These are phyloP conservation scores for Rhamphomyia laevipes DNA, from an alignment of 2,888 invertebrate genomes.

Conservation along the genomic window DNA sequence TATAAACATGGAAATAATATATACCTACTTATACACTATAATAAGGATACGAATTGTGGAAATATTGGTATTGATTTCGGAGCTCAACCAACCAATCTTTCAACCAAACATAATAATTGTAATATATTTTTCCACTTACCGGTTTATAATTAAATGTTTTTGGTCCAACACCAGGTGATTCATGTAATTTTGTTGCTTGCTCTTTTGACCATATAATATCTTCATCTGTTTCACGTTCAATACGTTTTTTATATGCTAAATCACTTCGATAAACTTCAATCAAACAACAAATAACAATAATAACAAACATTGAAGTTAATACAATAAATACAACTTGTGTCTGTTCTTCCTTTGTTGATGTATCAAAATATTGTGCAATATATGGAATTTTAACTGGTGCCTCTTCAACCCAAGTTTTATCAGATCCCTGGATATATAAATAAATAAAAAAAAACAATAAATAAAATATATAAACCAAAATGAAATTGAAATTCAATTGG, in stretches of 20 bases:
- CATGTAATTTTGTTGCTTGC: constrained; percentile 56
- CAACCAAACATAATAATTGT: constrained; percentile 5
- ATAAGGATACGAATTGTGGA: no score
- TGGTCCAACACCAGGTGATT: constrained; percentile 40
- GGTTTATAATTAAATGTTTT: constrained; percentile 41
- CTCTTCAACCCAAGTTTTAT: constrained; percentile 74
- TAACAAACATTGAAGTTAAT: constrained; percentile 60
- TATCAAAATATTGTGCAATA: constrained; percentile 59
- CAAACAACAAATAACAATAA: constrained; percentile 52
- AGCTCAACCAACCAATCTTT: background rate
- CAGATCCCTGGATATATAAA: constrained; percentile 50
- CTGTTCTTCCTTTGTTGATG: constrained; percentile 66
- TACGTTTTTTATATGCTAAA: constrained; percentile 56
- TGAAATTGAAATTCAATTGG: background rate
- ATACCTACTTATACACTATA: no score
- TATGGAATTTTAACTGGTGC: constrained; percentile 66
- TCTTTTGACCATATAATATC: constrained; percentile 62
- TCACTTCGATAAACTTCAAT: constrained; percentile 71
- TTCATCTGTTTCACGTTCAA: constrained; percentile 66
- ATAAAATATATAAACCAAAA: background rate
- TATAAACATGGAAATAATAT: no score
- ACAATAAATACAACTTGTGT: constrained; percentile 71
- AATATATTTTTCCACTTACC: constrained; percentile 32
- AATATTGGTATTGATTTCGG: background rate
- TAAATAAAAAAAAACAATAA: background rate